Evolutionary conservation across 2,888 invertebrate species (phyloP).

Genomic region (Hesperia comma): DNA sequence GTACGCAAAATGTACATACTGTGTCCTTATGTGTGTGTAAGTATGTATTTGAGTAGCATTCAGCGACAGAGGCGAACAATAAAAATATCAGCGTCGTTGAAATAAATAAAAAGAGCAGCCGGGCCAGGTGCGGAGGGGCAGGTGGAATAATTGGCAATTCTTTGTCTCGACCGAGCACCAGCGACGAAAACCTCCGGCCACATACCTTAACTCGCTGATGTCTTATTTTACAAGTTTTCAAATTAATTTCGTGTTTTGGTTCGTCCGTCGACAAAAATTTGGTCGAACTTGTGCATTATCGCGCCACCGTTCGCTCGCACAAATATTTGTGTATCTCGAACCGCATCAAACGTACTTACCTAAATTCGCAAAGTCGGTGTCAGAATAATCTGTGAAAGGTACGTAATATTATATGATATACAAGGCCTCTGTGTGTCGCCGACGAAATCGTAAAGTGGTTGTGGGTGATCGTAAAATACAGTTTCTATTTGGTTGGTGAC

Average conservation of each 20-base stretch:
- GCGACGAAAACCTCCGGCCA: conserved; percentile 65
- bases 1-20: conserved; percentile 41
- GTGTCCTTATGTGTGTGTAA: conserved; percentile 26
- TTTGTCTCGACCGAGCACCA: conserved; percentile 76
- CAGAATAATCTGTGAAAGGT: conserved; percentile 36
- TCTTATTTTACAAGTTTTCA: conserved; percentile 60
- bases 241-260: conserved; percentile 42
- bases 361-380: conserved; percentile 35
- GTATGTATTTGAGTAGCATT: conserved; percentile 62
- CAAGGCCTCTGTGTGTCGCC: conserved; percentile 34
- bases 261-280: conserved; percentile 36
- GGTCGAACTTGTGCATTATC: conserved; percentile 2
- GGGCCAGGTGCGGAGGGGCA: conserved; percentile 79
- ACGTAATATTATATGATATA: conserved; percentile 35
- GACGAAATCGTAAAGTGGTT: conserved; percentile 32
- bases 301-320: conserved; percentile 13
- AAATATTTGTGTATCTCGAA: conserved; percentile 33
- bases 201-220: conserved; percentile 61
- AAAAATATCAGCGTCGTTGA: conserved; percentile 81
- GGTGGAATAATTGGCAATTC: conserved; percentile 84
- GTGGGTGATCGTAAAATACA: conserved; percentile 32
- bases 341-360: conserved; percentile 23
- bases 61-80: conserved; percentile 73
- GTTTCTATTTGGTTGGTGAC: conserved; percentile 27
- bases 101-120: conserved; percentile 82